Conservation (phyloP, 2,888 invertebrate genomes). For the Serrognathus titanus region DNA sequence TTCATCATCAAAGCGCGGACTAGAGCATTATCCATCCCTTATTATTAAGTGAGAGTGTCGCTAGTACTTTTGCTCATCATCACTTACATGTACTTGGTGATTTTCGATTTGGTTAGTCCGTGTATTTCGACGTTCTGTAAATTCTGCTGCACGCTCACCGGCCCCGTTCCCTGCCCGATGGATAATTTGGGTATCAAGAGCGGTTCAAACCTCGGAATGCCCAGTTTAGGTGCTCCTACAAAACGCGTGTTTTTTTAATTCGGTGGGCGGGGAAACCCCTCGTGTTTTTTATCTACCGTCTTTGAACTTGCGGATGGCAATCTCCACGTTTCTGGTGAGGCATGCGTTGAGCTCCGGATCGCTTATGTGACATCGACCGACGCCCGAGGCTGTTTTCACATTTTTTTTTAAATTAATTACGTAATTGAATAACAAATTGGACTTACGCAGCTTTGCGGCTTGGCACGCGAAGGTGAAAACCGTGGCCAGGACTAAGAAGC, state of each 20-base stretch:
- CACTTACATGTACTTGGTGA: slow-evolving; percentile 59
- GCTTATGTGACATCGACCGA: slow-evolving; percentile 55
- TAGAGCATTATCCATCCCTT: too few relatives aligned
- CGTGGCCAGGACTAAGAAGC: too few relatives aligned
- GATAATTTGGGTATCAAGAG: slow-evolving; percentile 42
- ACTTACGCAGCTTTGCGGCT: too few relatives aligned
- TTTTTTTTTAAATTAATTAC: too few relatives aligned
- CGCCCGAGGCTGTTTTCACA: slow-evolving; percentile 38
- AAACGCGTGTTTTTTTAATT: neutral
- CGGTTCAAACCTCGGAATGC: slow-evolving; percentile 55
- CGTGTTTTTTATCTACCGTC: slow-evolving; percentile 49
- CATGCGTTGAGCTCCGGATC: slow-evolving; percentile 59
- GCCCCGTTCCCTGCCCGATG: slow-evolving; percentile 53
- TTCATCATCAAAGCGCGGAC: too few relatives aligned
- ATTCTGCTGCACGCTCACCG: slow-evolving; percentile 64
- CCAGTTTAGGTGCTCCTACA: slow-evolving; percentile 58
- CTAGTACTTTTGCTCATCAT: too few relatives aligned
- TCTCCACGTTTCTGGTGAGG: slow-evolving; percentile 55
- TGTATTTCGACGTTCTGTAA: slow-evolving; percentile 64
- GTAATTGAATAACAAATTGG: too few relatives aligned
- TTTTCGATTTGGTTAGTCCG: slow-evolving; percentile 58
- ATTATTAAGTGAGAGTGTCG: too few relatives aligned
- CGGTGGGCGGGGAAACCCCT: neutral
- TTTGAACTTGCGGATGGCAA: slow-evolving; percentile 56
- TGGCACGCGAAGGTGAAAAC: too few relatives aligned